Evolutionary conservation across 2,113 vertebrate genomes (phyloP), one percentile per base, ranked within the genome.

Genomic region (Psephotus haematonotus): DNA sequence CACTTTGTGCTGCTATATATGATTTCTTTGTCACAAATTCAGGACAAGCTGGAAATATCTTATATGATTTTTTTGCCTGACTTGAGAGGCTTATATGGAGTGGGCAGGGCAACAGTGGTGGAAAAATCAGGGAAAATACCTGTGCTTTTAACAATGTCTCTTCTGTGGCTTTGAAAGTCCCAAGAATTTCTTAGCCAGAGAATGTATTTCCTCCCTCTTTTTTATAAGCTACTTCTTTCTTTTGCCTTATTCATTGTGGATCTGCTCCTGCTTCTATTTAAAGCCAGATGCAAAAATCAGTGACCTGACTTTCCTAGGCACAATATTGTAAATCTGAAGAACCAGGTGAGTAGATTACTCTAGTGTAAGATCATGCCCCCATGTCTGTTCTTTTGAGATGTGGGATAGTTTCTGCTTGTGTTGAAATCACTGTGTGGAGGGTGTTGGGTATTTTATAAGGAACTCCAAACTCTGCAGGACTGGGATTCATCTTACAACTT

Each of bases 111-210:
- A 86, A 80, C 70, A 82, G 68, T 41, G 47, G 57, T 95, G 50
- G 70, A 92, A 89, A 95, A 95, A 96, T 95, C 96, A 95, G 96
- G 96, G 95, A 96, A 95, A 94, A 95, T 94, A 96, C 91, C 95
- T 93, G 71, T 92, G 89, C 94, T 97, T 96, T 96, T 95, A 97
- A 95, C 46, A 81, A 46, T 80, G 53, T 96, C 27, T 93, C 33
- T 95, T 95, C 95, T 97, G 89, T 95, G 90, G 86, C 95, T 97
- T 88, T 97, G 95, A 92, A 95, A 96, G 9, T 94, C 84, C 31
- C 33, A 69, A 90, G 63, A 74, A 35, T 91, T 95, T 92, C 95
- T 94, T 79, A 97, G 95, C 95, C 95, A 93, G 96, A 92, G 93
- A 96, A 93, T 96, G 91, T 97, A 95, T 92, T 95, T 96, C 62